Evolutionary conservation across 2,113 vertebrate species (phyloP), one percentile per base, ranked within the genome.

Genomic region (Psittacus erithacus): DNA sequence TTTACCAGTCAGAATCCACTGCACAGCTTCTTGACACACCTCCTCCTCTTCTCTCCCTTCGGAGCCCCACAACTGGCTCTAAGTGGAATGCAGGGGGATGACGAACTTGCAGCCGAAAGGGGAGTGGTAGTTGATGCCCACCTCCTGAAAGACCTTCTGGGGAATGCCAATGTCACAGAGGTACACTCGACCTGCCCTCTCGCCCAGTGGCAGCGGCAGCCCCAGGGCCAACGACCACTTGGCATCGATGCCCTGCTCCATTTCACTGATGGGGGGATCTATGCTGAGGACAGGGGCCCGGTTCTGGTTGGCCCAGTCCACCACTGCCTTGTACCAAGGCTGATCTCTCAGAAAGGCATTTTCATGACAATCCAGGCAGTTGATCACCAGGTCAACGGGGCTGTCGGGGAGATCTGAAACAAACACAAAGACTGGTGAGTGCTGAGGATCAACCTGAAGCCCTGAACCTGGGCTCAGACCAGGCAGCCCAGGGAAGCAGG

Each of bases 21-120:
- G 46, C 68, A 79, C 84, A 83, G 81, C 87, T 86, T 17, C 67
- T 33, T 9, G 29, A 77, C 46, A 82, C 70, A 82, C 76, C 69
- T 90, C 73, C 75, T 90, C 71, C 43, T 52, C 76, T 69, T 53
- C 88, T 71, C 90, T 83, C 77, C 80, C 68, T 70, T 22, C 44
- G 1, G 63, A 71, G 65, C 57, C 13, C 0, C 1, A 9, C 3
- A 17, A 79, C 80, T 2, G 47, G 38, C 84, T 96, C 96, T 99
- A 99, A 31, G 98, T 98, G 28, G 99, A 99, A 80, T 99, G 99
- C 92, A 99, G 95, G 1, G 99, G 99, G 91, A 99, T 99, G 96
- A 99, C 99, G 5, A 99, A 99, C 95, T 99, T 99, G 98, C 99
- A 99, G 80, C 99, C 99, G 2, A 99, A 99, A 22, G 99, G 99